Percentiles rank a stretch among this genome's conserved stretches.
phyloP scores from a whole-genome alignment of 1,140 invertebrate genomes.

The Sycobia sp. region DNA sequence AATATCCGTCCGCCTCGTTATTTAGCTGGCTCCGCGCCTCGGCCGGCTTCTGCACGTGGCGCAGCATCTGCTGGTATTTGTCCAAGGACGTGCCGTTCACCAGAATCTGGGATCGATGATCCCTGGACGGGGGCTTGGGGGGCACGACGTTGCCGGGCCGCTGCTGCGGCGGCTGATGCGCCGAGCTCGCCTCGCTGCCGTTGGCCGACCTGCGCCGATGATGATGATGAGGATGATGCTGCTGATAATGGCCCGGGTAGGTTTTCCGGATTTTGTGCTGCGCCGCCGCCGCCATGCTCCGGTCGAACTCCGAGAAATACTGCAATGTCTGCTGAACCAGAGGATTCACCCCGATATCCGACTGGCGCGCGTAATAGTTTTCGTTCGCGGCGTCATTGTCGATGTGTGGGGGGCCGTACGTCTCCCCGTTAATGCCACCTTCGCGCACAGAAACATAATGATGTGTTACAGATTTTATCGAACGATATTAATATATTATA shows the following conservation, averaged over 20 bases:
- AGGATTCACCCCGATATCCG: conserved; percentile 19
- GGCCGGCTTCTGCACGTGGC: neutral
- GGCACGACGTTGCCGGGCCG: neutral
- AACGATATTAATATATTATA: no score
- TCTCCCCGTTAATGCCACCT: neutral
- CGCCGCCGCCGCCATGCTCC: neutral
- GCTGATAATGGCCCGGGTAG: neutral
- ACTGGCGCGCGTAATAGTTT: neutral
- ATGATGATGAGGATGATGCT: neutral
- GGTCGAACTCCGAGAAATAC: conserved; percentile 33
- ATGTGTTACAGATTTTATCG: no score
- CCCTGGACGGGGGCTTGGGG: conserved; percentile 24
- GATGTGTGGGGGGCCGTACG: neutral
- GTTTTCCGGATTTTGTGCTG: neutral
- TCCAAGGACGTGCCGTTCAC: neutral
- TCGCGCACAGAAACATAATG: no score
- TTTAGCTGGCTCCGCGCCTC: neutral
- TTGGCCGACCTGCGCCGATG: no score
- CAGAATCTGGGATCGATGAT: conserved; percentile 23
- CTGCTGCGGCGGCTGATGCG: conserved; percentile 8
- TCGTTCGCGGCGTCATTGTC: conserved; percentile 7
- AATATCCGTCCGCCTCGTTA: neutral
- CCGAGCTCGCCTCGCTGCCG: no score
- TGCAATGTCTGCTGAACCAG: conserved; percentile 31
- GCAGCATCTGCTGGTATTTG: conserved; percentile 8